These are phyloP conservation scores for Apogon hyalosoma DNA, from an alignment of 2,797 vertebrate genomes.

Conservation along the genomic window DNA sequence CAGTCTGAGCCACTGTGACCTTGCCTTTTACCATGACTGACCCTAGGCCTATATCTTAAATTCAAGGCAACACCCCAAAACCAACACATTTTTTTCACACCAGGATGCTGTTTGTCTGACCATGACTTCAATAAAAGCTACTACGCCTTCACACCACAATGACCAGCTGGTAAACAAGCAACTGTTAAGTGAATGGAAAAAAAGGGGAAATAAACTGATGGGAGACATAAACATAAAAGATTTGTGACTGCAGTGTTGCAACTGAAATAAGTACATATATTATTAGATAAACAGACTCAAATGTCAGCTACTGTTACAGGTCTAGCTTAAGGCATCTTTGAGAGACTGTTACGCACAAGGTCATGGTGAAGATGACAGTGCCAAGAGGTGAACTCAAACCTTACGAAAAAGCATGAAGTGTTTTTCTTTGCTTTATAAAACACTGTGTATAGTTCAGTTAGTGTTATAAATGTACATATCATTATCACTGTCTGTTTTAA, in stretches of 20 bases:
- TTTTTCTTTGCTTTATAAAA: constrained; percentile 31
- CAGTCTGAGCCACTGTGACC: constrained; percentile 70
- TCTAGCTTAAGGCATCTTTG: constrained; percentile 27
- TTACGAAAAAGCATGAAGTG: constrained; percentile 36
- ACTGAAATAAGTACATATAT: constrained; percentile 38
- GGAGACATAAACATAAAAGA: constrained; percentile 1
- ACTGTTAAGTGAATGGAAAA: constrained; percentile 43
- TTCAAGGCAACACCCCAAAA: constrained; percentile 66
- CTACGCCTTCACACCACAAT: constrained; percentile 50
- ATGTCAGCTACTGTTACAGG: constrained; percentile 41
- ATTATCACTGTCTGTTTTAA: constrained; percentile 25
- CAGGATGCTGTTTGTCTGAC: constrained; percentile 56
- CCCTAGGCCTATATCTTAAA: constrained; percentile 65
- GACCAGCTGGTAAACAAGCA: constrained; percentile 59
- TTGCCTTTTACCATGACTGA: constrained; percentile 81
- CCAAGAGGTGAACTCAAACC: constrained; percentile 40
- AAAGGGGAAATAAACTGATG: not conserved
- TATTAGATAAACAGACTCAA: constrained; percentile 55
- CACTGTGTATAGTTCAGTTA: constrained; percentile 42
- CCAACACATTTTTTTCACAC: constrained; percentile 62
- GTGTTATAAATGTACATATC: constrained; percentile 42
- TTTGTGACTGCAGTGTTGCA: constrained; percentile 24
- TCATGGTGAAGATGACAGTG: constrained; percentile 36
- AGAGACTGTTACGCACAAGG: constrained; percentile 47
- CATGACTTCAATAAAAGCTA: constrained; percentile 61